Evolutionary conservation across 2,797 vertebrate genomes (phyloP).

Genomic region (Arrhamphus sclerolepis): DNA sequence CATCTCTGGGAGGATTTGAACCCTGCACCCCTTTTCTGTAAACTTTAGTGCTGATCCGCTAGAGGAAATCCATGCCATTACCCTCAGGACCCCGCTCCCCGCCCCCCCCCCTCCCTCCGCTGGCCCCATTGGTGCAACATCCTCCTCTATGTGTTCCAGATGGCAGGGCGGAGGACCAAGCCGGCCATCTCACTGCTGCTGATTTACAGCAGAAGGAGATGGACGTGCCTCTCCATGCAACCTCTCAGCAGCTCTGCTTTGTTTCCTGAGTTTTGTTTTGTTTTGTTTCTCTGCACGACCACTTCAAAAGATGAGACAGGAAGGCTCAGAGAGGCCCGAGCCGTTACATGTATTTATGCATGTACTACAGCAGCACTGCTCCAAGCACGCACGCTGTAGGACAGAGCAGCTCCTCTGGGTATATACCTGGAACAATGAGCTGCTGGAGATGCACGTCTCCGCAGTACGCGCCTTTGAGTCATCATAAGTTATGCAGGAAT

Average conservation of each 20-base stretch:
- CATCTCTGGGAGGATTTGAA: background rate
- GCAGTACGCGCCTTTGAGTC: no score
- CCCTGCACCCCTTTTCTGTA: background rate
- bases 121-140: constrained; percentile 40
- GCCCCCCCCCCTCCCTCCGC: constrained; percentile 21
- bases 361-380: background rate
- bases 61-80: constrained; percentile 48
- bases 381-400: no score
- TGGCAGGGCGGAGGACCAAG: constrained; percentile 39
- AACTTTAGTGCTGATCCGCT: constrained; percentile 14
- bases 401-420: no score
- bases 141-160: constrained; percentile 62
- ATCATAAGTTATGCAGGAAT: no score
- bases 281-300: constrained; percentile 28
- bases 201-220: constrained; percentile 50
- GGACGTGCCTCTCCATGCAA: constrained; percentile 21
- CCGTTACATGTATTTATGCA: constrained; percentile 3
- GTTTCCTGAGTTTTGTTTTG: constrained; percentile 38
- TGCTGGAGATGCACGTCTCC: no score
- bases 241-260: constrained; percentile 26
- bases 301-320: constrained; percentile 42
- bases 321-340: constrained; percentile 16
- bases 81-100: constrained; percentile 41
- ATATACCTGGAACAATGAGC: no score
- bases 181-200: constrained; percentile 35